phyloP scores from a whole-genome alignment of 53 echinoderm and acorn worm genomes.

The Temnopleurus reevesii region DNA sequence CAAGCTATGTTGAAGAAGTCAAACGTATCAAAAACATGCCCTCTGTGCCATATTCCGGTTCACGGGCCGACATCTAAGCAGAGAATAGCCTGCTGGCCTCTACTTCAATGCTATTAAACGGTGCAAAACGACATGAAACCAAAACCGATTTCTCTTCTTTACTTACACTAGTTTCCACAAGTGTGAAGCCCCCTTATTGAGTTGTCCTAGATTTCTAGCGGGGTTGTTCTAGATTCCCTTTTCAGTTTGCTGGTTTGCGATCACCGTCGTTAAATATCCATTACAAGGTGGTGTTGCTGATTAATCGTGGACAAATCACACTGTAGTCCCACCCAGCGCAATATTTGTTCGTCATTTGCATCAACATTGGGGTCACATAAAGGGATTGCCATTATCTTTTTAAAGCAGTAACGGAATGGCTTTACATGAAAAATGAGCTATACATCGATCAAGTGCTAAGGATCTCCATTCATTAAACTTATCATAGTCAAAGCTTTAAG shows the following conservation, averaged over 20 bases:
- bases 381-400: no score
- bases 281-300: not conserved
- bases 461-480: no score
- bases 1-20: no score
- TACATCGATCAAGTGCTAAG: no score
- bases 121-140: constrained; percentile 9
- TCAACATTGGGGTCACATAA: not conserved
- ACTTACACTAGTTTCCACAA: constrained; percentile 3
- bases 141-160: constrained; percentile 3
- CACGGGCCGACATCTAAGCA: not conserved
- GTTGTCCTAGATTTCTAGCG: constrained; percentile 31
- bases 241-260: not conserved
- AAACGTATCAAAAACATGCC: no score
- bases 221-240: not conserved
- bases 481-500: no score
- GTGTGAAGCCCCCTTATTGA: constrained; percentile 10
- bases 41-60: no score
- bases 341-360: not conserved
- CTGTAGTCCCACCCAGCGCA: not conserved
- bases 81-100: not conserved
- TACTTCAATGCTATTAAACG: constrained; percentile 20
- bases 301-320: constrained; percentile 14
- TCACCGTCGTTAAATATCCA: constrained; percentile 8
- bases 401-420: no score
- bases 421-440: no score